Base-by-base conservation (phyloP, 2,888 invertebrate genomes). In the Saturnia pavonia region DNA sequence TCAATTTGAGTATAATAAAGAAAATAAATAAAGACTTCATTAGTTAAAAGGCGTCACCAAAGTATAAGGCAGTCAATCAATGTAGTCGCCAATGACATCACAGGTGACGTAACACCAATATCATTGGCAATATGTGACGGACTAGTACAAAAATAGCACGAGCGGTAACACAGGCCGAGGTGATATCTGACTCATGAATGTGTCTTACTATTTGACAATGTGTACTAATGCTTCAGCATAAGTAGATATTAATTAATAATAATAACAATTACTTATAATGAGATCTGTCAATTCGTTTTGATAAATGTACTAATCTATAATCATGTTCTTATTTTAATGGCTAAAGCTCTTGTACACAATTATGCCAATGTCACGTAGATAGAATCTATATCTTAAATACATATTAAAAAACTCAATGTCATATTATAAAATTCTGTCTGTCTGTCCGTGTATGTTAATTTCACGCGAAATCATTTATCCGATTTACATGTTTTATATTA, bases 71-170 rank as follows among this genome's bases (percentile, higher is more conserved):
- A 27, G 57, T 60, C 25, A 27, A 60, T 60, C 25, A 12, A 27
- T 60, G 57, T 27, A 19, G 57, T 27, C 25, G 11, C 27, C 25
- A 22, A 27, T 60, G 25, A 60, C 57, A 27, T 60, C 57, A 60
- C 16, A 14, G 57, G 57, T 60, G 57, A 60, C 57, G 57, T 60
- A 60, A 60, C 25, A 12, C 57, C 27, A 4, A 60, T 60, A 60
- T 60, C 57, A 14, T 60, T 60, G 57, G 57, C 57, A n/a, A n/a
- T 14, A 27, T 27, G 25, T 60, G 57, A 60, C 57, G 57, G 57
- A 60, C 57, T 60, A 14, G 27, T 60, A 60, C 27, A 27, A 27
- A 60, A 60, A 60, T 60, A 60, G 16, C 57, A 12, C 27, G 57
- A 60, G 57, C 57, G 14, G 57, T 60, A 60, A 14, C 27, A 60